Percentiles rank a stretch among this genome's conserved stretches.
Evolutionary conservation across 2,113 vertebrate genomes (phyloP).

Genomic region (Alouatta palliata): DNA sequence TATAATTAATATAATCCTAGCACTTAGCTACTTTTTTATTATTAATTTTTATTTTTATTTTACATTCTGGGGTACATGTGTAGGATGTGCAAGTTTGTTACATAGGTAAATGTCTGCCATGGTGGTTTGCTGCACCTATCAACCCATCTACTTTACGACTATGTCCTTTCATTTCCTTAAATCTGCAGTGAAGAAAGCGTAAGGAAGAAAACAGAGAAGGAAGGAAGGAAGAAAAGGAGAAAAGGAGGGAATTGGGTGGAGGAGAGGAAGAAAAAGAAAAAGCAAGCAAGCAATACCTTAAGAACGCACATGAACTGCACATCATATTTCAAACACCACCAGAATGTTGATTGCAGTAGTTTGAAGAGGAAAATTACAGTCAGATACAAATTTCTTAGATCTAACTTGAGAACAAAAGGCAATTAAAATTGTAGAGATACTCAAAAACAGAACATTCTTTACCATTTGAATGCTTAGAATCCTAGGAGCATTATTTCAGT

Average conservation of each 20-base stretch:
- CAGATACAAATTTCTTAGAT: background rate
- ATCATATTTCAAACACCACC: background rate
- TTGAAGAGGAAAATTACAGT: slow-evolving; percentile 41
- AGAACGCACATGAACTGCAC: background rate
- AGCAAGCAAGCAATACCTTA: background rate
- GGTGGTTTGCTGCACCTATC: too few relatives aligned
- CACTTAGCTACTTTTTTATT: background rate
- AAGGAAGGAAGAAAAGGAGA: background rate
- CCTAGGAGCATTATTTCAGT: background rate
- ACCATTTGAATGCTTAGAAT: background rate
- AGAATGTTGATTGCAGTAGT: slow-evolving; percentile 17
- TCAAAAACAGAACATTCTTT: slow-evolving; percentile 38
- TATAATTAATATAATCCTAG: background rate
- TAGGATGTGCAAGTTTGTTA: too few relatives aligned
- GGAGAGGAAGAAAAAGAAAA: background rate
- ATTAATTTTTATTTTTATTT: too few relatives aligned
- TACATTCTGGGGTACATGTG: too few relatives aligned
- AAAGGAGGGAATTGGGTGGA: background rate
- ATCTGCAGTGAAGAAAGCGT: background rate
- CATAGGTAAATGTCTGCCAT: too few relatives aligned
- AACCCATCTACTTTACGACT: background rate
- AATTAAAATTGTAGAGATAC: slow-evolving; percentile 30
- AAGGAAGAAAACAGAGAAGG: background rate
- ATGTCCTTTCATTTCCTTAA: background rate
- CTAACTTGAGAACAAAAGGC: background rate